Evolutionary conservation across 2,797 vertebrate genomes (phyloP).

Genomic region (Propithecus perrieri): DNA sequence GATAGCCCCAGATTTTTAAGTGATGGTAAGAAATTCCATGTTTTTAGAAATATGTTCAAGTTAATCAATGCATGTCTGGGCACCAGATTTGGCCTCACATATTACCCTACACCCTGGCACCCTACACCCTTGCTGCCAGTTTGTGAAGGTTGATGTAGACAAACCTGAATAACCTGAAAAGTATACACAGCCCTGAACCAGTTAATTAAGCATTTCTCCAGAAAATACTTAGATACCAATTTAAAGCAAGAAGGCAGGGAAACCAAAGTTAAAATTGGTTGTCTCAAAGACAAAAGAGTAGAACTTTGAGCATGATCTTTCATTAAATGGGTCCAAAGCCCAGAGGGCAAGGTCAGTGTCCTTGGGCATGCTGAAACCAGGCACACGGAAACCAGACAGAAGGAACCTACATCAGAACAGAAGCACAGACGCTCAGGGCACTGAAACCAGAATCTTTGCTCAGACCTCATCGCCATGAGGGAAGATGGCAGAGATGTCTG

Average conservation of each 20-base stretch:
- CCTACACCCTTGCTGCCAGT: background rate
- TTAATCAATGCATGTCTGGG: background rate
- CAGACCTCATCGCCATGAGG: too few relatives aligned
- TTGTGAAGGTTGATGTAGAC: background rate
- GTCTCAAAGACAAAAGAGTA: background rate
- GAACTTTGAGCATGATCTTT: background rate
- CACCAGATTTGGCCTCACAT: background rate
- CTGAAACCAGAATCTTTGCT: background rate
- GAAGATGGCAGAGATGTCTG: fast-evolving
- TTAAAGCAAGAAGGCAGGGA: background rate
- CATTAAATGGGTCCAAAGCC: background rate
- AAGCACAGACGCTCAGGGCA: background rate
- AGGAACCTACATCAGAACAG: background rate
- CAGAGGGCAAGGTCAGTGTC: background rate
- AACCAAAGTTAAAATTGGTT: background rate
- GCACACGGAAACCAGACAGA: background rate
- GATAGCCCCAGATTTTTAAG: background rate
- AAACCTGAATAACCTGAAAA: background rate
- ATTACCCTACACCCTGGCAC: background rate
- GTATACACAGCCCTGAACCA: background rate
- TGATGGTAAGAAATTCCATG: background rate
- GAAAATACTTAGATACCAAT: background rate
- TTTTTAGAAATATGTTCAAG: background rate
- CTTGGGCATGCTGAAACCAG: background rate
- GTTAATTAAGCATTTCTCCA: background rate